Percentiles rank a stretch among this genome's conserved stretches.
Evolutionary conservation across 2,113 vertebrate genomes (phyloP).

Genomic region (Plecotus auritus): DNA sequence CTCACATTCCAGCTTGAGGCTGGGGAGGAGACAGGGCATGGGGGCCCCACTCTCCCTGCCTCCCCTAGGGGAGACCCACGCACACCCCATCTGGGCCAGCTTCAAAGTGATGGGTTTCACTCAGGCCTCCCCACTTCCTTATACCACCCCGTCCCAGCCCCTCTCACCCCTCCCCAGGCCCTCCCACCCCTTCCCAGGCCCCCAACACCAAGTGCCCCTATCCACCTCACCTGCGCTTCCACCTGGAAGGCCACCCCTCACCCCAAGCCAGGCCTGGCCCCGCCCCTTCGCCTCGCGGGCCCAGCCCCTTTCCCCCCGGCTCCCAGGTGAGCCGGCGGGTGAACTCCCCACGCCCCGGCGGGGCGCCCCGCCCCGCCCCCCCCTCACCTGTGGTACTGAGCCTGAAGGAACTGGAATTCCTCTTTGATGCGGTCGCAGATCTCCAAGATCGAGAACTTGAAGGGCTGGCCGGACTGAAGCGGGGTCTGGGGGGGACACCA

Average conservation of each 20-base stretch:
- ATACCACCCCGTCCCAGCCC: background rate
- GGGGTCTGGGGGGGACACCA: slow-evolving; percentile 77
- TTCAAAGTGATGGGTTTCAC: background rate
- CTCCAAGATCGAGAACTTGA: slow-evolving; percentile 93
- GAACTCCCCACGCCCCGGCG: background rate
- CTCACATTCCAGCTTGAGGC: slow-evolving; percentile 87
- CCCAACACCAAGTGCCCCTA: background rate
- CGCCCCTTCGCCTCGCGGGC: background rate
- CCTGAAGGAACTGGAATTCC: slow-evolving; percentile 94
- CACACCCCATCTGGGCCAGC: background rate
- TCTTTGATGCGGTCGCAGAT: slow-evolving; percentile 93
- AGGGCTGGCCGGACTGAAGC: slow-evolving; percentile 91
- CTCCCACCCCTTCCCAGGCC: background rate
- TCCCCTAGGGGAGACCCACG: background rate
- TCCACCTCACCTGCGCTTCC: background rate
- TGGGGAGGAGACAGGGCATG: slow-evolving; percentile 44
- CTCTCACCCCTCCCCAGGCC: background rate
- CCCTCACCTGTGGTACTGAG: slow-evolving; percentile 91
- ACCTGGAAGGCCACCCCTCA: background rate
- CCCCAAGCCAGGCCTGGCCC: background rate
- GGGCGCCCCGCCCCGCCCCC: background rate
- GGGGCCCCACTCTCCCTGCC: background rate
- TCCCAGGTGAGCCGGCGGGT: background rate
- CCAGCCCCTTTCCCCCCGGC: background rate
- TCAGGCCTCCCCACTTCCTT: no score